A percentile compares a stretch with the other conserved stretches of the same genome.
These are phyloP conservation scores for Pseudomyrmex flavicornis DNA, from an alignment of 1,140 invertebrate genomes.

Conservation along the genomic window DNA sequence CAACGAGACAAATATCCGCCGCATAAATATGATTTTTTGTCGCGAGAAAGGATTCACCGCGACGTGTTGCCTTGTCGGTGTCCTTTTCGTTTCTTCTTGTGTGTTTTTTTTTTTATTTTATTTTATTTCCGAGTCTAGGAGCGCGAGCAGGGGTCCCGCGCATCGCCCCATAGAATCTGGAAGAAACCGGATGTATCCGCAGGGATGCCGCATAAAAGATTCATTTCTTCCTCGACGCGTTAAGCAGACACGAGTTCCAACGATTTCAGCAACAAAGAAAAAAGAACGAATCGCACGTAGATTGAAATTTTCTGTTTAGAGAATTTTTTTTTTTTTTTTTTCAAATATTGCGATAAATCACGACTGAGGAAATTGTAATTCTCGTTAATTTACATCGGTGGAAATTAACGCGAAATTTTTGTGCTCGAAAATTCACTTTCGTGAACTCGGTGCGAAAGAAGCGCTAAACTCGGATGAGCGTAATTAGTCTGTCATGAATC, in stretches of 20 bases:
- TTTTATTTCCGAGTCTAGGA: constrained; percentile 46
- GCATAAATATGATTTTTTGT: constrained; percentile 51
- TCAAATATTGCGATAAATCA: background rate
- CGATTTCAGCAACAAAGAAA: background rate
- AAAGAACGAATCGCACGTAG: background rate
- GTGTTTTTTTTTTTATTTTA: background rate
- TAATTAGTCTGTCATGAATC: constrained; percentile 50
- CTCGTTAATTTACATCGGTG: background rate
- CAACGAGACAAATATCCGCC: constrained; percentile 54
- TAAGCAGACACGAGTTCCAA: background rate
- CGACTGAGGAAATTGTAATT: background rate
- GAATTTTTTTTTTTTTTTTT: no score
- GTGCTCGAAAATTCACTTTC: background rate
- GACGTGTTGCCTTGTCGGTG: constrained; percentile 5
- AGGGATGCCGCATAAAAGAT: constrained; percentile 79
- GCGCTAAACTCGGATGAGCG: background rate
- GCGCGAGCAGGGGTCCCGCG: constrained; percentile 35
- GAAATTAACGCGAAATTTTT: background rate
- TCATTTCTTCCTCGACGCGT: constrained; percentile 75
- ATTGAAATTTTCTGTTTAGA: background rate
- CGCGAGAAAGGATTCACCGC: constrained; percentile 16
- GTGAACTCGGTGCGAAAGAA: background rate
- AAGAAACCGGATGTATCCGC: constrained; percentile 76
- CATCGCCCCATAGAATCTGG: constrained; percentile 58
- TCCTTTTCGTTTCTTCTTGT: constrained; percentile 36